Percentiles rank a stretch among this genome's conserved stretches.
These are phyloP conservation scores for Brachionus koreanus DNA, from an alignment of 1,140 invertebrate genomes.

Conservation along the genomic window DNA sequence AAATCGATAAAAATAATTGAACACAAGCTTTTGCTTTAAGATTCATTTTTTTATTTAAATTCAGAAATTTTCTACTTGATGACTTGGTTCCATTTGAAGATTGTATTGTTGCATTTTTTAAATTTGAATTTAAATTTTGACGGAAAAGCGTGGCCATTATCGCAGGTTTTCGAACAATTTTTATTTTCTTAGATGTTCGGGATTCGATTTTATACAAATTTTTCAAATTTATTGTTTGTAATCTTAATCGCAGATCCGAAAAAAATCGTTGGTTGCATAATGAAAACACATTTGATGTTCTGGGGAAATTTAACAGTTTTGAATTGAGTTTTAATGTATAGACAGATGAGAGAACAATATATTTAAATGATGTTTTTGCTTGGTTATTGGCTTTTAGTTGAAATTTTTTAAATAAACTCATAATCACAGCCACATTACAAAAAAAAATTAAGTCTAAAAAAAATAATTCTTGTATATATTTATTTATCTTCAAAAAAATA, in stretches of 20 bases:
- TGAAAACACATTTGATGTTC: background rate
- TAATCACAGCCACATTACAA: background rate
- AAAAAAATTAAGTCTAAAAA: background rate
- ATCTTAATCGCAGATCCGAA: background rate
- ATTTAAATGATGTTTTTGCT: background rate
- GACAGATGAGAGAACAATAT: background rate
- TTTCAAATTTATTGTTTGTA: background rate
- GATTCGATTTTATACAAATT: background rate
- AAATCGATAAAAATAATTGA: background rate
- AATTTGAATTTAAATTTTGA: background rate
- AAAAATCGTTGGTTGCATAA: background rate
- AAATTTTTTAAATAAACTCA: slow-evolving; percentile 18
- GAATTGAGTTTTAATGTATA: background rate
- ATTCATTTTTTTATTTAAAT: slow-evolving; percentile 13
- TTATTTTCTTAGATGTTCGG: background rate
- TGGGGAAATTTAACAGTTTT: background rate
- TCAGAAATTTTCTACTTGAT: background rate
- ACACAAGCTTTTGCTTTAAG: background rate
- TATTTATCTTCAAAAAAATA: background rate
- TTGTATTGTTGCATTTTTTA: background rate
- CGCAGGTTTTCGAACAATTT: background rate
- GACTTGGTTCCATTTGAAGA: background rate
- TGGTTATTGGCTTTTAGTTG: background rate
- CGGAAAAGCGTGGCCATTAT: background rate
- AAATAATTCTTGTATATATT: background rate